Evolutionary conservation across 2,888 invertebrate genomes (phyloP), one percentile per base, ranked within the genome.

Genomic region (Dinocampus coccinellae): DNA sequence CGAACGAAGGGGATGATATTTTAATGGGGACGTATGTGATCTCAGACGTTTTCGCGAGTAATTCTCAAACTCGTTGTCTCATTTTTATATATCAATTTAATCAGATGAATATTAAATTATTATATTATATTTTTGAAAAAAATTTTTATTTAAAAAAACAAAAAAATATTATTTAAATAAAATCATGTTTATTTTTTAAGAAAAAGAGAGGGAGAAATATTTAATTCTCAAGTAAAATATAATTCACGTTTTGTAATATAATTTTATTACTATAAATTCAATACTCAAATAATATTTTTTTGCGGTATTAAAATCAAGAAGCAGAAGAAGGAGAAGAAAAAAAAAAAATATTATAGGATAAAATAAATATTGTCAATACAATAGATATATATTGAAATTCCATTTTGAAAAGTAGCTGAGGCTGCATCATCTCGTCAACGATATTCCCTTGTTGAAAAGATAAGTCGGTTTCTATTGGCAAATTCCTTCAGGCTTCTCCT

Each of bases 11-110:
- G 62, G 55, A 10, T 26, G 29, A 42, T 62, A 61, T 29, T 13
- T 16, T 13, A 53, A 53, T 52, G 36, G 69, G 73, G n/a, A n/a
- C n/a, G n/a, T 71, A 73, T 63, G 76, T 60, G 73, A 77, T 75
- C n/a, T n/a, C 74, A 75, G 75, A 72, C 74, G 66, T 72, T 74
- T 77, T 75, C 71, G 76, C 76, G 73, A 75, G 73, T 78, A 76
- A 77, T 78, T 79, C 77, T 76, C 77, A 77, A 78, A 73, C 70
- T 73, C 47, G 34, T 60, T 34, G 13, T 61, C 29, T 60, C 47
- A n/a, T 61, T 16, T 29, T 9, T 47, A n/a, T n/a, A n/a, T n/a
- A n/a, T n/a, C n/a, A n/a, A n/a, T n/a, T n/a, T n/a, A n/a, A n/a
- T n/a, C n/a, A n/a, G n/a, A n/a, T n/a, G n/a, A n/a, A n/a, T n/a